Conservation (phyloP, 2,888 invertebrate species). For the Andrena marginata region DNA sequence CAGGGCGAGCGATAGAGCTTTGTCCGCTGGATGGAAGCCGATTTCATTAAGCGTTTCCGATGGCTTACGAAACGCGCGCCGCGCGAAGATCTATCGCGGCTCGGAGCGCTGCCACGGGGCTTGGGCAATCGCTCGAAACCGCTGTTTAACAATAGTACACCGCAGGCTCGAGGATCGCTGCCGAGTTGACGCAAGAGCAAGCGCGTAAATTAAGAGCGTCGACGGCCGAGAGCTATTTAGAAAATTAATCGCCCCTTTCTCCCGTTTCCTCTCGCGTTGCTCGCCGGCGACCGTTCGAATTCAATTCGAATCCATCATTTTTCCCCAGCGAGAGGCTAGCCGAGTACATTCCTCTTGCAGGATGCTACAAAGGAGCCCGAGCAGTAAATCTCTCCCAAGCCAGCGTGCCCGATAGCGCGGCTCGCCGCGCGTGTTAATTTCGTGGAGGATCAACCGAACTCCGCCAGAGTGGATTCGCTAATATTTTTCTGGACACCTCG, state of each 20-base stretch:
- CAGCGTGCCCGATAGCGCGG: neutral
- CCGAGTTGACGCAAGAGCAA: constrained; percentile 50
- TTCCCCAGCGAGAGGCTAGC: neutral
- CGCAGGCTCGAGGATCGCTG: constrained; percentile 8
- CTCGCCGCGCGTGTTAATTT: constrained; percentile 23
- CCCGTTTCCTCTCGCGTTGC: neutral
- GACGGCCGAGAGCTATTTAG: constrained; percentile 59
- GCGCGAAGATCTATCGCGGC: constrained; percentile 35
- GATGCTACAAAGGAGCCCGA: constrained; percentile 10
- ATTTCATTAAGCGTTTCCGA: constrained; percentile 48
- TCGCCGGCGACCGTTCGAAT: neutral
- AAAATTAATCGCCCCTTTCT: constrained; percentile 59
- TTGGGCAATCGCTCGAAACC: constrained; percentile 40
- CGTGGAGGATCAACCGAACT: constrained; percentile 9
- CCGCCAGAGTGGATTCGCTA: constrained; percentile 45
- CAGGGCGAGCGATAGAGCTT: constrained; percentile 11
- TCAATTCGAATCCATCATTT: constrained; percentile 30
- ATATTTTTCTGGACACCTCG: constrained; percentile 64
- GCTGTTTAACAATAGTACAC: too few relatives aligned
- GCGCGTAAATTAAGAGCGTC: constrained; percentile 64
- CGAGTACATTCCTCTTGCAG: constrained; percentile 22
- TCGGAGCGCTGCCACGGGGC: constrained; percentile 10
- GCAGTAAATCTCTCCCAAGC: constrained; percentile 5
- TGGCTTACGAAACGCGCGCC: constrained; percentile 52
- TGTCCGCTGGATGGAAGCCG: constrained; percentile 17